These are phyloP conservation scores for Isurus oxyrinchus DNA, from an alignment of 2,113 vertebrate species.

Conservation along the genomic window DNA sequence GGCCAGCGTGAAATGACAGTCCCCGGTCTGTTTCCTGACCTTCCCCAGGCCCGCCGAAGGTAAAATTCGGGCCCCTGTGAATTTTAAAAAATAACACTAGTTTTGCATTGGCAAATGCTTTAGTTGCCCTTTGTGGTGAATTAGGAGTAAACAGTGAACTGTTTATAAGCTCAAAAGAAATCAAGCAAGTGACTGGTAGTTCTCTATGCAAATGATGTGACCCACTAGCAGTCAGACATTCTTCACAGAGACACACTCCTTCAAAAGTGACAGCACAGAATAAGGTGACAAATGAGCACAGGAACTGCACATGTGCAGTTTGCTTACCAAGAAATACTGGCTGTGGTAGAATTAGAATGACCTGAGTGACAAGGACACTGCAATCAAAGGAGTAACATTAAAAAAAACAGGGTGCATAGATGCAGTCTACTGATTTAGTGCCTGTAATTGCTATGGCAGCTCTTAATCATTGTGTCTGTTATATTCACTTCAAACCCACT, in stretches of 20 bases:
- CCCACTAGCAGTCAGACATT: constrained; percentile 19
- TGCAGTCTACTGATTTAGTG: not conserved
- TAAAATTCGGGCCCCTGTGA: too few relatives aligned
- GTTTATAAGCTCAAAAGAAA: not conserved
- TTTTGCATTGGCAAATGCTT: not conserved
- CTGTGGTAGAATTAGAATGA: constrained; percentile 28
- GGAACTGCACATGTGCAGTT: not conserved
- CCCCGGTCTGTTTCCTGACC: too few relatives aligned
- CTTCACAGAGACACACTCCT: constrained; percentile 11
- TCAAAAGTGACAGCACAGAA: constrained; percentile 29
- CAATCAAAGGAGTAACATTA: constrained; percentile 13
- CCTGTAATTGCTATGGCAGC: constrained; percentile 14
- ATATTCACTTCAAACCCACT: constrained; percentile 25
- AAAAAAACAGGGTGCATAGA: constrained; percentile 11
- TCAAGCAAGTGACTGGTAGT: not conserved
- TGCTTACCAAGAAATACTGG: constrained; percentile 15
- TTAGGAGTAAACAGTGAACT: not conserved
- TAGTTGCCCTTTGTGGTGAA: not conserved
- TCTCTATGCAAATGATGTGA: constrained; percentile 31
- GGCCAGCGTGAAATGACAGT: too few relatives aligned
- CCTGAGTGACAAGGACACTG: constrained; percentile 31
- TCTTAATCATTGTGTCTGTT: constrained; percentile 36
- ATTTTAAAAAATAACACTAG: not conserved
- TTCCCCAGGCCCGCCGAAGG: too few relatives aligned
- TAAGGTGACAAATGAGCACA: constrained; percentile 31